Conservation (phyloP, 2,113 vertebrate species). For the Mus spicilegus region DNA sequence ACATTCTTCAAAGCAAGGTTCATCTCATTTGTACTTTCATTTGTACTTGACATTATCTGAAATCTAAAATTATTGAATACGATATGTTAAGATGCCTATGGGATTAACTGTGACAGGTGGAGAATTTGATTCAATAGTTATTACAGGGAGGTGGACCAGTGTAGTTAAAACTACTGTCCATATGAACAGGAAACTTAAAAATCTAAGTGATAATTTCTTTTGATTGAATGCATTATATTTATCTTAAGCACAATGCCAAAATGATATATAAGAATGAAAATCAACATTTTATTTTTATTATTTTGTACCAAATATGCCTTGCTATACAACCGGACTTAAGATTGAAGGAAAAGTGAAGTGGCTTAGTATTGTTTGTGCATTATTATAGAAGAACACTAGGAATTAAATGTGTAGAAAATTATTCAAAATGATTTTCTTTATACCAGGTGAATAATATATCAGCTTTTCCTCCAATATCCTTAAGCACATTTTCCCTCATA, state of each 20-base stretch:
- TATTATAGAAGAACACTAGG: background rate
- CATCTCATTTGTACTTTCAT: slow-evolving; percentile 60
- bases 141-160: background rate
- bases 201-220: background rate
- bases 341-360: background rate
- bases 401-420: background rate
- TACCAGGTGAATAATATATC: background rate
- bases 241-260: background rate
- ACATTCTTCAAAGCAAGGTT: slow-evolving; percentile 1
- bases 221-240: background rate
- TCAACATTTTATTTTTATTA: slow-evolving; percentile 19
- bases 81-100: background rate
- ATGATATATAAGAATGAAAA: background rate
- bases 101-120: background rate
- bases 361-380: background rate
- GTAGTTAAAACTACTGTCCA: background rate
- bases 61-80: slow-evolving; percentile 9
- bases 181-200: background rate
- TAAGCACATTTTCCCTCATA: background rate
- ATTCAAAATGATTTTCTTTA: background rate
- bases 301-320: background rate
- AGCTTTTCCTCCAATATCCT: background rate
- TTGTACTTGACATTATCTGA: slow-evolving; percentile 22
- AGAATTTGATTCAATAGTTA: background rate
- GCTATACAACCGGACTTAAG: background rate